phyloP scores from a whole-genome alignment of 2,113 vertebrate species.

The Ahaetulla prasina region DNA sequence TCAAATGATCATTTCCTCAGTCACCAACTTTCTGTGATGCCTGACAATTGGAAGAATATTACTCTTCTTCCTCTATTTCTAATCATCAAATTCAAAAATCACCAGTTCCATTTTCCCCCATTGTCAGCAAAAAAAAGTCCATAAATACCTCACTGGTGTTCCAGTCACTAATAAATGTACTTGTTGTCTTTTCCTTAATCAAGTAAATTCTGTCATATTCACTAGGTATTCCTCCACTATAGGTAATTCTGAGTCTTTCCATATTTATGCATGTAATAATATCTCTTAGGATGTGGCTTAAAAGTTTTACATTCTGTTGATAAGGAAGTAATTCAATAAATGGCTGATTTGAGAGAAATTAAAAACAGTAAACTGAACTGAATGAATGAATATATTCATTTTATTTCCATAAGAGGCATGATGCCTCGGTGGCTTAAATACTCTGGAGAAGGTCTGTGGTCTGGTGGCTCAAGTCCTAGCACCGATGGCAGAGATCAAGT shows the following conservation, averaged over 20 bases:
- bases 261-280: not conserved
- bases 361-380: not conserved
- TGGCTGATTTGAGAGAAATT: not conserved
- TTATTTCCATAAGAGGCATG: not conserved
- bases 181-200: not conserved
- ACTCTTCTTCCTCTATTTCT: not conserved
- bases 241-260: not conserved
- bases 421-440: too few relatives aligned
- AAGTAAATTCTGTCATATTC: not conserved
- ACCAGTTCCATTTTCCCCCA: too few relatives aligned
- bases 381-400: not conserved
- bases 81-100: not conserved
- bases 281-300: not conserved
- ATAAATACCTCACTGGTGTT: not conserved
- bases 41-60: too few relatives aligned
- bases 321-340: not conserved
- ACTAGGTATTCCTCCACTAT: not conserved
- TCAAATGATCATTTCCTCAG: too few relatives aligned
- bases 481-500: too few relatives aligned
- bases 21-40: too few relatives aligned
- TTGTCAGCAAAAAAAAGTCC: not conserved
- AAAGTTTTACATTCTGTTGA: conserved; percentile 36
- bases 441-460: too few relatives aligned
- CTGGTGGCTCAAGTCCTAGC: too few relatives aligned
- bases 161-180: not conserved